These are phyloP conservation scores for Cynodonichthys magdalenae DNA, from an alignment of 2,797 vertebrate species.

Conservation along the genomic window DNA sequence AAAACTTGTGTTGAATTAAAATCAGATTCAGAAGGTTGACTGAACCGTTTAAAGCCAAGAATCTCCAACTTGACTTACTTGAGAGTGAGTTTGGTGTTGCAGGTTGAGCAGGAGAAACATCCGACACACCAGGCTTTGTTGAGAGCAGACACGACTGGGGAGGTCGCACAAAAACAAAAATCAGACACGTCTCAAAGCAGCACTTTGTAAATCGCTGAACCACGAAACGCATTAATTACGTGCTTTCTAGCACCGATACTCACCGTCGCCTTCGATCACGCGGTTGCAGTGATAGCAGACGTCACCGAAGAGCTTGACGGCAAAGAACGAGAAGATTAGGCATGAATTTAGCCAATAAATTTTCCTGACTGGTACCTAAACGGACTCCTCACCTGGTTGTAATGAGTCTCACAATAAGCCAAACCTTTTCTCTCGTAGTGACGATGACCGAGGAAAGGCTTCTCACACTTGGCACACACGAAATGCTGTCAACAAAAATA, in stretches of 20 bases:
- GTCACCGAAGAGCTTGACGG: slow-evolving; percentile 92
- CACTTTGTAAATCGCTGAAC: slow-evolving; percentile 13
- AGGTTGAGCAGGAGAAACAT: slow-evolving; percentile 98
- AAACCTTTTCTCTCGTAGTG: slow-evolving; percentile 98
- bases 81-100: slow-evolving; percentile 97
- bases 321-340: slow-evolving; percentile 24
- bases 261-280: slow-evolving; percentile 98
- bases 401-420: slow-evolving; percentile 99
- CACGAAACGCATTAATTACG: slow-evolving; percentile 10
- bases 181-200: slow-evolving; percentile 4
- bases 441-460: slow-evolving; percentile 97
- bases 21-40: too few relatives aligned
- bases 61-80: slow-evolving; percentile 88
- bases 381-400: slow-evolving; percentile 90
- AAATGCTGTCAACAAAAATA: slow-evolving; percentile 79
- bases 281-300: slow-evolving; percentile 99
- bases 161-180: neutral
- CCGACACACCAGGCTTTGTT: slow-evolving; percentile 99
- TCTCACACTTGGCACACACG: slow-evolving; percentile 89
- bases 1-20: too few relatives aligned
- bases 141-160: slow-evolving; percentile 94
- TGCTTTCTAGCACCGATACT: slow-evolving; percentile 58
- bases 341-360: slow-evolving; percentile 8
- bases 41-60: neutral
- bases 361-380: neutral